phyloP scores from a whole-genome alignment of 2,888 invertebrate genomes.

The Eupithecia exiguata region DNA sequence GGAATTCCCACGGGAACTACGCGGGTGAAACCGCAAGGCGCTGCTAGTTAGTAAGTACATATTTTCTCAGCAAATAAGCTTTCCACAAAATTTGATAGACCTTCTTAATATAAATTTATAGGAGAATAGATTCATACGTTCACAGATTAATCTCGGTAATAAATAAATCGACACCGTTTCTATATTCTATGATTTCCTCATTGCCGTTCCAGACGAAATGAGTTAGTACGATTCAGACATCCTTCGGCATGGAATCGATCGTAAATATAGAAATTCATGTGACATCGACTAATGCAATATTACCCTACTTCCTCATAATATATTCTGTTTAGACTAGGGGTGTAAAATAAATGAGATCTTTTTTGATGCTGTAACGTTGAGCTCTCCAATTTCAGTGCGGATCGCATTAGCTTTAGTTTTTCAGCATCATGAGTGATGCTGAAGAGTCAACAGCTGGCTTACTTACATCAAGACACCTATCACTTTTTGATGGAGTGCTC shows the following conservation, averaged over 20 bases:
- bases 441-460: background rate
- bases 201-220: constrained; percentile 21
- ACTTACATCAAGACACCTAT: too few relatives aligned
- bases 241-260: constrained; percentile 30
- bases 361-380: background rate
- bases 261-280: constrained; percentile 31
- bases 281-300: constrained; percentile 33
- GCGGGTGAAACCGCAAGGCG: too few relatives aligned
- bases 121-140: background rate
- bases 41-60: too few relatives aligned
- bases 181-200: constrained; percentile 17
- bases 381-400: background rate
- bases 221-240: constrained; percentile 22
- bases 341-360: background rate
- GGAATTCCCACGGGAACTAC: too few relatives aligned
- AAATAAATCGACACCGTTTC: background rate
- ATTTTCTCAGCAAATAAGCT: background rate
- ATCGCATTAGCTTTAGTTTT: background rate
- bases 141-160: background rate
- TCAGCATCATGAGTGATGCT: background rate
- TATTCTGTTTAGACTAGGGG: constrained; percentile 22
- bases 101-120: background rate
- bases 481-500: too few relatives aligned
- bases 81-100: background rate
- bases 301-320: constrained; percentile 31